Evolutionary conservation across 2,113 vertebrate species (phyloP), one percentile per base, ranked within the genome.

Genomic region (Albula goreensis): DNA sequence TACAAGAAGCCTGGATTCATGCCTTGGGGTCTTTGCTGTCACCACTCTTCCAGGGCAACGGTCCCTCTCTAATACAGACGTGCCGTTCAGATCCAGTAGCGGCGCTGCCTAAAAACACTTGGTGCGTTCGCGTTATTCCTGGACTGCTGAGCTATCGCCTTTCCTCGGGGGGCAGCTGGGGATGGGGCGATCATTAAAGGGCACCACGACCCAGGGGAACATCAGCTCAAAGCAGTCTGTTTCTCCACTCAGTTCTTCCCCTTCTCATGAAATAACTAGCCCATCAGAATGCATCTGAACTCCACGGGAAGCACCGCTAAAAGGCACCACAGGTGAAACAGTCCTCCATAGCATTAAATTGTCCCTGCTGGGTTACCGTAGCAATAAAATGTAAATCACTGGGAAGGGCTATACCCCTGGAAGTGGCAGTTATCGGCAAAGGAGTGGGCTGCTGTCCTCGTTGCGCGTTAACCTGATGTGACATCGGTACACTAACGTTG

Each of bases 1-100:
- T 90, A 93, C 94, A 94, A 90, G 81, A 85, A 95, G 94, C 5
- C 94, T 88, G 41, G 91, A 93, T 96, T 95, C 94, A 60, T 63
- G 85, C 7, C 12, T 86, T 90, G 91, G 93, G 88, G 87, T 86
- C 93, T 92, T 95, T 93, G 22, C 7, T 5, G 31, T 25, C 15
- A 1, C 25, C 31, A 3, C 41, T 17, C 25, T 60, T 2, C 31
- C 7, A n/a, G 50, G 22, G 3, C 2, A 57, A 66, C 15, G 19
- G 60, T 15, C 0, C 7, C 60, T 19, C 9, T 12, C 11, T 57
- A 17, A 52, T 51, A 52, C 51, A 11, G 50, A 41, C 53, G 4
- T 48, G 56, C n/a, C 50, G 10, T 81, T 81, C 53, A 81, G 25
- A 57, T 25, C 60, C 63, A 83, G 11, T 83, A 83, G 74, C 19